These are phyloP conservation scores for Lasioglossum morio DNA, from an alignment of 2,888 invertebrate species.

Conservation along the genomic window DNA sequence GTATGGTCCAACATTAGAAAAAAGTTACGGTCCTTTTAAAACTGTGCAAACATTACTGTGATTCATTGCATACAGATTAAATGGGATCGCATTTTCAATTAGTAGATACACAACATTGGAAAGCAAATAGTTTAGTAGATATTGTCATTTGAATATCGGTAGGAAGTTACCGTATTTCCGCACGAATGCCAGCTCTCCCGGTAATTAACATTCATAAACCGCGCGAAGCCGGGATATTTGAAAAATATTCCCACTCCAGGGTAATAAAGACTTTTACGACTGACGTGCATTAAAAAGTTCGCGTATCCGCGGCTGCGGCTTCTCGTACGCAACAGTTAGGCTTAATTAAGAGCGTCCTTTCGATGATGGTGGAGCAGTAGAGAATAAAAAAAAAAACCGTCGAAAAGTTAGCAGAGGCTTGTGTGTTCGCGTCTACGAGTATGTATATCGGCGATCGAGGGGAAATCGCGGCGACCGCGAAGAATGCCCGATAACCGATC, in stretches of 20 bases:
- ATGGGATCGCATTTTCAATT: too few relatives aligned
- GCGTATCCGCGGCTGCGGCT: neutral
- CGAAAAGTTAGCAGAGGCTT: neutral
- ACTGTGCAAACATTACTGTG: too few relatives aligned
- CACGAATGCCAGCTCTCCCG: neutral
- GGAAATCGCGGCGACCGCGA: constrained; percentile 2
- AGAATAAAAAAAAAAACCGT: neutral
- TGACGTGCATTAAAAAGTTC: neutral
- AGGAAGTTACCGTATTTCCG: neutral
- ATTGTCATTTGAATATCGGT: too few relatives aligned
- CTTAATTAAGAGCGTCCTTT: neutral
- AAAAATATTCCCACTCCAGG: neutral
- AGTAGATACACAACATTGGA: too few relatives aligned
- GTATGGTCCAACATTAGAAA: too few relatives aligned
- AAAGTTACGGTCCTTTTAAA: too few relatives aligned
- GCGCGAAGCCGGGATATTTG: neutral
- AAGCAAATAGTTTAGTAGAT: too few relatives aligned
- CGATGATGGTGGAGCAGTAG: neutral
- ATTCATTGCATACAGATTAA: too few relatives aligned
- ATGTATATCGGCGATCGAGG: neutral
- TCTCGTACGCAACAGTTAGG: neutral
- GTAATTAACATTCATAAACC: neutral
- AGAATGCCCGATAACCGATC: constrained; percentile 46
- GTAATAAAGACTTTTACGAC: neutral
- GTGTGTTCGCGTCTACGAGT: neutral